A percentile compares a stretch with the other conserved stretches of the same genome.
phyloP scores from a whole-genome alignment of 2,888 invertebrate species.

The Agonopterix subpropinquella region DNA sequence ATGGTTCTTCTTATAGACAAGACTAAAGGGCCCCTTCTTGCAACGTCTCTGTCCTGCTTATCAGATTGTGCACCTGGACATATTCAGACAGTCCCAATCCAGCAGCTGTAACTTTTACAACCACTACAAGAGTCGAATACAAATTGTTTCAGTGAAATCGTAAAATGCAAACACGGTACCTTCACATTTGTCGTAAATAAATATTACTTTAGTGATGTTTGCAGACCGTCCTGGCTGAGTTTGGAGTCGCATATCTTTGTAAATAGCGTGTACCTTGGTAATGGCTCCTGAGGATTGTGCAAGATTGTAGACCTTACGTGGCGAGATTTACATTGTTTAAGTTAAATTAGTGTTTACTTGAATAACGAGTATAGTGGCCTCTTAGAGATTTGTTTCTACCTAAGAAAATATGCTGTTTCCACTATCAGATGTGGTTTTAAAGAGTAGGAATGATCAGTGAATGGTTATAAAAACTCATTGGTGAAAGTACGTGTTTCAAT shows the following conservation, averaged over 20 bases:
- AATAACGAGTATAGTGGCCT: too few species aligned
- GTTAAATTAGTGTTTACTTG: not conserved
- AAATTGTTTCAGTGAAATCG: constrained; percentile 58
- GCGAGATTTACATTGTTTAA: not conserved
- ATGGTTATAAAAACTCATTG: too few species aligned
- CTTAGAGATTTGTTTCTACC: too few species aligned
- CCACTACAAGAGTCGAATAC: constrained; percentile 51
- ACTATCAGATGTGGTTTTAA: too few species aligned
- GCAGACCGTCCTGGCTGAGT: constrained; percentile 3
- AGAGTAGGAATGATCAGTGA: too few species aligned
- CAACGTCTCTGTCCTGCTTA: constrained; percentile 26
- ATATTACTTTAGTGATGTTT: constrained; percentile 32
- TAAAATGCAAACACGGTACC: constrained; percentile 53
- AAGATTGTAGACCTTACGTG: too few species aligned
- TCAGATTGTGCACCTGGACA: constrained; percentile 57
- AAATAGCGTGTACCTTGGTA: constrained; percentile 1
- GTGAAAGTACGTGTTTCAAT: too few species aligned
- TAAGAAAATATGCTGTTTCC: too few species aligned
- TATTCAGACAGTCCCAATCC: constrained; percentile 29
- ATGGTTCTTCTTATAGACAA: too few species aligned
- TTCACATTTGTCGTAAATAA: constrained; percentile 38
- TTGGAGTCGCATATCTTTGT: constrained; percentile 4
- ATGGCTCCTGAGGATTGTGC: not conserved
- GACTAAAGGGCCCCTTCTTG: too few species aligned
- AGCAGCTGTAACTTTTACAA: constrained; percentile 42